phyloP scores from a whole-genome alignment of 2,113 vertebrate genomes.

The Aleadryas rufinucha region DNA sequence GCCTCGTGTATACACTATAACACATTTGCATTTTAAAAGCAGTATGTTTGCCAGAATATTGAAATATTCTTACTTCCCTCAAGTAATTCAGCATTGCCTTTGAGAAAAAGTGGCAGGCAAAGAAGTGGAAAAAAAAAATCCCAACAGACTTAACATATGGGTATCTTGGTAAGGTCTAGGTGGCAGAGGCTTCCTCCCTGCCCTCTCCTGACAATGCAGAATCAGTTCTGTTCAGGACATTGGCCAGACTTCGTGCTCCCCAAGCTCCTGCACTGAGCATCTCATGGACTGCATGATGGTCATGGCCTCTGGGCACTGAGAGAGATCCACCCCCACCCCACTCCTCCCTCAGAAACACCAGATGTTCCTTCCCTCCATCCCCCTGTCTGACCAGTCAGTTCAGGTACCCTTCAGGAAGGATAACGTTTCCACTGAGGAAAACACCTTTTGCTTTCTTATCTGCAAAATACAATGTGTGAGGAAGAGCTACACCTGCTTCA shows the following conservation, averaged over 20 bases:
- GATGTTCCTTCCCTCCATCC: not conserved
- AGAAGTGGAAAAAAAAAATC: not conserved
- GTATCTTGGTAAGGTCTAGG: not conserved
- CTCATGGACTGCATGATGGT: not conserved
- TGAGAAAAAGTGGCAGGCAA: not conserved
- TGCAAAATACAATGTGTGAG: not conserved
- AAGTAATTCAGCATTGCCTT: not conserved
- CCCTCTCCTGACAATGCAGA: not conserved
- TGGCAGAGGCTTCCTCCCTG: not conserved
- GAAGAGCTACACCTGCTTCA: not conserved
- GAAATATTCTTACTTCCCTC: not conserved
- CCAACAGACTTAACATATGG: not conserved
- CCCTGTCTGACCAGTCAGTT: rapidly evolving
- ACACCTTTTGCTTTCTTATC: not conserved
- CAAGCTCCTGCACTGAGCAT: rapidly evolving
- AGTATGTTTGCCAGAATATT: not conserved
- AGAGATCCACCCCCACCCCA: not conserved
- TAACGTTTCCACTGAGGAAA: not conserved
- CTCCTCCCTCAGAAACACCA: not conserved
- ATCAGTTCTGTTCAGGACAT: not conserved
- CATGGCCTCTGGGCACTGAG: not conserved
- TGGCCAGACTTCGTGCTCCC: not conserved
- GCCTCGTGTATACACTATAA: not conserved
- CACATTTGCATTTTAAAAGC: constrained; percentile 37
- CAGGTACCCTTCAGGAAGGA: not conserved